A percentile compares a stretch with the other conserved stretches of the same genome.
These are phyloP conservation scores for Agrilus cyanescens DNA, from an alignment of 2,888 invertebrate genomes.

Conservation along the genomic window DNA sequence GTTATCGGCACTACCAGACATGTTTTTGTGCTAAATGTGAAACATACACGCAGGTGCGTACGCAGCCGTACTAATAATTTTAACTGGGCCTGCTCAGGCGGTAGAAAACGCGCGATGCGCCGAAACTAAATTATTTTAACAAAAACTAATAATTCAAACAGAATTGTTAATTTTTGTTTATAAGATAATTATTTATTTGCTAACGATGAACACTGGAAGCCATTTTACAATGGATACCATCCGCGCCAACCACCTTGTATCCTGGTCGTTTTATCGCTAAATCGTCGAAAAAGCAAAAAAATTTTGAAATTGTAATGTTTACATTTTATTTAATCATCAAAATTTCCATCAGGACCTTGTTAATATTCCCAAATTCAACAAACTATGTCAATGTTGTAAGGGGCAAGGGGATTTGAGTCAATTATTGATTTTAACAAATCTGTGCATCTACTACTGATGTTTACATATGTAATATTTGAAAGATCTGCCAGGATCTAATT, in stretches of 20 bases:
- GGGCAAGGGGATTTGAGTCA: slow-evolving; percentile 31
- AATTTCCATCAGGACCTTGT: not conserved
- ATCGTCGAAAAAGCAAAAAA: too few species aligned
- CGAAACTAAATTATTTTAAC: slow-evolving; percentile 19
- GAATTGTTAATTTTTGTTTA: slow-evolving; percentile 19
- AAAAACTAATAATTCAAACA: too few species aligned
- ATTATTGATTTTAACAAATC: slow-evolving; percentile 30
- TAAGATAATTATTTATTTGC: slow-evolving; percentile 11
- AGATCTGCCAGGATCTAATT: too few species aligned
- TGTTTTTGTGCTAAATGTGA: slow-evolving; percentile 37
- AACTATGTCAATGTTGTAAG: slow-evolving; percentile 14
- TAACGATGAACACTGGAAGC: slow-evolving; percentile 18
- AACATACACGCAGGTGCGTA: slow-evolving; percentile 84
- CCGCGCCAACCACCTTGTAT: slow-evolving; percentile 17
- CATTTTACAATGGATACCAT: slow-evolving; percentile 22
- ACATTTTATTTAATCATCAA: not conserved
- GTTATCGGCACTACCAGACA: slow-evolving; percentile 32
- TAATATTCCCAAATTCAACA: slow-evolving; percentile 3
- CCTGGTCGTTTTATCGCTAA: too few species aligned
- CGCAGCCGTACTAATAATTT: slow-evolving; percentile 85
- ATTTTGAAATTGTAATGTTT: not conserved
- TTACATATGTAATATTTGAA: too few species aligned
- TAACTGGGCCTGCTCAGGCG: slow-evolving; percentile 77
- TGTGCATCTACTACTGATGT: too few species aligned
- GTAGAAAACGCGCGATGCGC: slow-evolving; percentile 33